Conservation (phyloP, 2,797 vertebrate genomes). For the Psittacula echo region DNA sequence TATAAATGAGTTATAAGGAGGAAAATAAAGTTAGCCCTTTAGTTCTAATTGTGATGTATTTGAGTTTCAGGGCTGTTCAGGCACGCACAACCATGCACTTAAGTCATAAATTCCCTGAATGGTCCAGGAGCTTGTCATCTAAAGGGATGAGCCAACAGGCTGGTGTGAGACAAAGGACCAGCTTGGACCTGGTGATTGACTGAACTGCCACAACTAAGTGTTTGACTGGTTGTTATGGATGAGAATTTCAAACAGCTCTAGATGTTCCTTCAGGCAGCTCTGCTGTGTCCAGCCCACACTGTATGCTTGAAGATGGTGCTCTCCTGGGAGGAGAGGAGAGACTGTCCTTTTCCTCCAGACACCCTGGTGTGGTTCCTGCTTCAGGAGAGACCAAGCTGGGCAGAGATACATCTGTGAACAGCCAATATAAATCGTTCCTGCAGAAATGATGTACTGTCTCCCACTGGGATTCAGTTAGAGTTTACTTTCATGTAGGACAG, state of each 20-base stretch:
- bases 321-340: neutral
- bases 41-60: neutral
- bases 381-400: neutral
- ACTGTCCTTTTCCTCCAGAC: neutral
- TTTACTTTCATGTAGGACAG: neutral
- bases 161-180: neutral
- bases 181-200: neutral
- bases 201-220: neutral
- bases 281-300: neutral
- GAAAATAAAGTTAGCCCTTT: neutral
- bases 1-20: neutral
- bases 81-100: neutral
- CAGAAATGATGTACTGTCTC: neutral
- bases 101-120: neutral
- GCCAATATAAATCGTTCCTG: neutral
- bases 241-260: neutral
- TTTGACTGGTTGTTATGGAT: rapidly evolving
- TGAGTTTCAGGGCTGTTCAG: neutral
- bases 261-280: neutral
- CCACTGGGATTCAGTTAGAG: neutral
- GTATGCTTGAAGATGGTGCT: neutral
- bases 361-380: neutral
- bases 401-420: neutral
- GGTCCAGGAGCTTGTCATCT: neutral
- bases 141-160: neutral